Conservation (phyloP, 30 jellyfish, hydroid and myxozoan species). For the Turritopsis dohrnii region DNA sequence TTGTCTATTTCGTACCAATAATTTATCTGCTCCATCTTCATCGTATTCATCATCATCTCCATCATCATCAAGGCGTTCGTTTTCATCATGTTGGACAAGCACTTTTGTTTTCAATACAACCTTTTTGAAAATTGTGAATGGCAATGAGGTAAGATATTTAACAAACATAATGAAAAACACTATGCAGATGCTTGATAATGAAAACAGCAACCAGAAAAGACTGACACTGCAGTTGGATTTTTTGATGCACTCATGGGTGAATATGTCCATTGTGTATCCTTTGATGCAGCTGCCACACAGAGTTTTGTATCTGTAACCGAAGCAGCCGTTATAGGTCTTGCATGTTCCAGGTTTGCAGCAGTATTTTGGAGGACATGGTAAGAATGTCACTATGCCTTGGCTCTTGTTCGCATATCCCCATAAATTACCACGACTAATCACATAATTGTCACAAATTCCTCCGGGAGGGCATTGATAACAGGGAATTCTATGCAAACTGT, state of each 20-base stretch:
- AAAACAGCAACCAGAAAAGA: background rate
- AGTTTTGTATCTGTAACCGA: background rate
- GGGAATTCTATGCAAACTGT: background rate
- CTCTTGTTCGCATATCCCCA: conserved; percentile 7
- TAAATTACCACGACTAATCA: background rate
- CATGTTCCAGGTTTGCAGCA: conserved; percentile 3
- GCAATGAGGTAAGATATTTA: background rate
- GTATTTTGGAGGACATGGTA: conserved; percentile 4
- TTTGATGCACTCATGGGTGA: background rate
- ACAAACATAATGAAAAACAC: background rate
- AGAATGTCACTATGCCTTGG: background rate
- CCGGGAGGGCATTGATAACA: background rate
- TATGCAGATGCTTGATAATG: background rate
- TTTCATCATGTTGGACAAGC: background rate
- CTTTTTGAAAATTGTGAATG: background rate
- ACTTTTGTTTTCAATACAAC: background rate
- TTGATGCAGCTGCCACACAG: background rate
- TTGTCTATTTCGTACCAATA: background rate
- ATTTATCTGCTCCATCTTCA: background rate
- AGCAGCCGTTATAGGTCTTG: background rate
- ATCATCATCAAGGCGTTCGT: background rate
- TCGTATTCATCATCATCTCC: background rate
- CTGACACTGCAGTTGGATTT: background rate
- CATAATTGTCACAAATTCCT: conserved; percentile 1
- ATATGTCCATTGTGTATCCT: background rate